Base-by-base conservation (phyloP, 1,140 invertebrate genomes). In the Sinonovacula constricta region DNA sequence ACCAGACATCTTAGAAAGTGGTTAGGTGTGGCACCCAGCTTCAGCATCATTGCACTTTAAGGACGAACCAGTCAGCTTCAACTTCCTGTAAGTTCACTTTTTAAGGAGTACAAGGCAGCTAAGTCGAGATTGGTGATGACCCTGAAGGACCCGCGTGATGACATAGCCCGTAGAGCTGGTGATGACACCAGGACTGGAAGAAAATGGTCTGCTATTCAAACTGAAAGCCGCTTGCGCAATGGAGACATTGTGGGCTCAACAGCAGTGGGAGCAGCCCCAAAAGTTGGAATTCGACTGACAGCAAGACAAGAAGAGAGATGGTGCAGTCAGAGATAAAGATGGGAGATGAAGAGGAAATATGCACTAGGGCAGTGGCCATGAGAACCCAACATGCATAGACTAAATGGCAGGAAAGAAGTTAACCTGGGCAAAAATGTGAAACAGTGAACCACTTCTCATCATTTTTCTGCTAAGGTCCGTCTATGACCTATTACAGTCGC, bases 371-470 rank as follows among this genome's bases (percentile, higher is more conserved):
- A n/a, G n/a, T n/a, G n/a, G n/a, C n/a, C n/a, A n/a, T n/a, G n/a
- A n/a, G n/a, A n/a, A n/a, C n/a, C n/a, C n/a, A n/a, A n/a, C n/a
- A n/a, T n/a, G n/a, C n/a, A n/a, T n/a, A n/a, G n/a, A n/a, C n/a
- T n/a, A n/a, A n/a, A n/a, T n/a, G n/a, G n/a, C 71, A 57, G 49
- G 66, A n/a, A 60, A 54, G 59, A 65, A 67, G 28, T n/a, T 67
- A 15, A 81, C 74, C 45, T 67, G 53, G 63, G 45, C 34, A 53
- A 68, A 81, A 12, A 15, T 60, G 36, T 81, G 62, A 69, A 67
- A 62, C 26, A 59, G 36, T 22, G 68, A 78, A 31, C 75, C 60
- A 54, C 28, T 53, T n/a, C 18, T 59, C 22, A 33, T 81, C 12
- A 71, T 36, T 26, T 78, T 78, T 39, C 51, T 77, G 5, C 66